phyloP scores from a whole-genome alignment of 2,113 vertebrate genomes.

The Saguinus imperator region DNA sequence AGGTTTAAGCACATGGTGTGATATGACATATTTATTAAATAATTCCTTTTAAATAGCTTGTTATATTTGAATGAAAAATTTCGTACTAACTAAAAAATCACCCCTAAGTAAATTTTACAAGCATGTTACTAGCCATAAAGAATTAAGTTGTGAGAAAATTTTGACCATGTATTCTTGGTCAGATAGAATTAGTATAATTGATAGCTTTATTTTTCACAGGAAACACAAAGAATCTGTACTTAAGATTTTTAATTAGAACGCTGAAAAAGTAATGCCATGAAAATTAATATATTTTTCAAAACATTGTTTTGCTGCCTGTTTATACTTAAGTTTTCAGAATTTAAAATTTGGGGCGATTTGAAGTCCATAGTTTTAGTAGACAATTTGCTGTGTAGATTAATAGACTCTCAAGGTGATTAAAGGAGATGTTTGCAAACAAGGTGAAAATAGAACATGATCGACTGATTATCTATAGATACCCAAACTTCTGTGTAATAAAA shows the following conservation, averaged over 20 bases:
- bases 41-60: neutral
- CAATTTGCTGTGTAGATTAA: neutral
- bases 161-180: neutral
- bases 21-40: neutral
- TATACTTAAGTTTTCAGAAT: neutral
- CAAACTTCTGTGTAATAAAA: neutral
- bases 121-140: neutral
- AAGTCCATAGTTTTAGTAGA: neutral
- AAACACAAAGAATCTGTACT: neutral
- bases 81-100: conserved; percentile 1
- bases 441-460: neutral
- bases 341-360: neutral
- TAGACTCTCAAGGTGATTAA: neutral
- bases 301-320: neutral
- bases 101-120: conserved; percentile 6
- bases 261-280: neutral
- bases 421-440: neutral
- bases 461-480: neutral
- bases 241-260: neutral
- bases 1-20: neutral
- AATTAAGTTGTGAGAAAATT: conserved; percentile 1
- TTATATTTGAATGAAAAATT: neutral
- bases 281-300: too few relatives aligned
- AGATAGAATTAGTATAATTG: neutral
- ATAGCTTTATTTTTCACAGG: neutral